Conservation (phyloP, 2,797 vertebrate species). For the Lycodopsis pacificus region DNA sequence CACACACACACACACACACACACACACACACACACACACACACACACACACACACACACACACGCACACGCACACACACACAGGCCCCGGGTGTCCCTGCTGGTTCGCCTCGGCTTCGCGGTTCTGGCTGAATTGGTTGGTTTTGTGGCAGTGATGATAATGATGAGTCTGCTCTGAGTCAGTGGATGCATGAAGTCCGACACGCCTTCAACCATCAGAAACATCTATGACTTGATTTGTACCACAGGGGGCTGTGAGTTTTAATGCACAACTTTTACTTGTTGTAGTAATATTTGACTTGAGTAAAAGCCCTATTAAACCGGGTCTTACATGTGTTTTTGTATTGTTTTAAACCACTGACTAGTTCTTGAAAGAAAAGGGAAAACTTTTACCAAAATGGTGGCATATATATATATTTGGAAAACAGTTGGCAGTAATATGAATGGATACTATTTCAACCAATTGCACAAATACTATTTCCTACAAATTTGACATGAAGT, state of each 20-base stretch:
- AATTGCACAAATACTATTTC: not conserved
- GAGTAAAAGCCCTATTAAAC: not conserved
- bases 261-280: not conserved
- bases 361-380: not conserved
- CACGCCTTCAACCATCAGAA: slow-evolving; percentile 7
- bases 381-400: not conserved
- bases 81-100: slow-evolving; percentile 30
- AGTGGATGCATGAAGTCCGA: slow-evolving; percentile 27
- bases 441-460: not conserved
- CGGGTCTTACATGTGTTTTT: not conserved
- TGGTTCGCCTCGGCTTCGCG: slow-evolving; percentile 10
- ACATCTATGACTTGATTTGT: not conserved
- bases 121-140: slow-evolving; percentile 17
- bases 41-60: slow-evolving; percentile 1
- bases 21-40: slow-evolving; percentile 10
- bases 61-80: no score
- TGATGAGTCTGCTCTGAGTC: slow-evolving; percentile 28
- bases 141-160: slow-evolving; percentile 8
- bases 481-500: no score
- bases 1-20: slow-evolving; percentile 9
- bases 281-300: not conserved
- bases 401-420: not conserved
- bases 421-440: not conserved
- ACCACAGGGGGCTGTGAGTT: not conserved
- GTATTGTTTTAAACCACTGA: not conserved